These are phyloP conservation scores for Malurus elegans DNA, from an alignment of 2,113 vertebrate species.

Conservation along the genomic window DNA sequence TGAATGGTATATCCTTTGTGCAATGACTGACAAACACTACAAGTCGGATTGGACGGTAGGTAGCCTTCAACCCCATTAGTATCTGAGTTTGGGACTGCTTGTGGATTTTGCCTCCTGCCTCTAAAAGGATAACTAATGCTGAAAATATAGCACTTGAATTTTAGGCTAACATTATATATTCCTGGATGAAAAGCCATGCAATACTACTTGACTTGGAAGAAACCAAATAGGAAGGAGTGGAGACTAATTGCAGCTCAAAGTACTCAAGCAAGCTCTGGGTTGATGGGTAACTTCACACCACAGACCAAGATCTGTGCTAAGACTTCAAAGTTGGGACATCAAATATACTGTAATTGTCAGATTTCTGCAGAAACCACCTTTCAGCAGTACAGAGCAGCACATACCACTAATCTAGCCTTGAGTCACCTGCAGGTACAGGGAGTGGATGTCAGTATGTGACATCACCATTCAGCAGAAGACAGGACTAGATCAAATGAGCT, in stretches of 20 bases:
- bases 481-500: neutral
- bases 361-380: neutral
- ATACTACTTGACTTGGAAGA: slow-evolving; percentile 59
- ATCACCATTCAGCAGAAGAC: neutral
- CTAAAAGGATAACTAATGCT: neutral
- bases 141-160: slow-evolving; percentile 30
- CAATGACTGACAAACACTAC: slow-evolving; percentile 38
- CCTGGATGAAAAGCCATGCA: slow-evolving; percentile 67
- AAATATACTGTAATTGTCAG: neutral
- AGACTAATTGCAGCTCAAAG: neutral
- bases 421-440: neutral
- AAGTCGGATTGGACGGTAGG: neutral
- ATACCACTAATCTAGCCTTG: neutral
- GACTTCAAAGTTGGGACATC: neutral
- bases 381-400: neutral
- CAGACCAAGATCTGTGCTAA: neutral
- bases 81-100: slow-evolving; percentile 6
- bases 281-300: neutral
- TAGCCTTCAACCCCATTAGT: slow-evolving; percentile 13
- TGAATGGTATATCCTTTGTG: slow-evolving; percentile 38
- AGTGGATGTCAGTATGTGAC: neutral
- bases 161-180: slow-evolving; percentile 18
- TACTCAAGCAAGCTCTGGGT: neutral
- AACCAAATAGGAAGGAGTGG: slow-evolving; percentile 31
- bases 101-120: neutral